Evolutionary conservation across 2,113 vertebrate species (phyloP).

Genomic region (Podarcis cretensis): DNA sequence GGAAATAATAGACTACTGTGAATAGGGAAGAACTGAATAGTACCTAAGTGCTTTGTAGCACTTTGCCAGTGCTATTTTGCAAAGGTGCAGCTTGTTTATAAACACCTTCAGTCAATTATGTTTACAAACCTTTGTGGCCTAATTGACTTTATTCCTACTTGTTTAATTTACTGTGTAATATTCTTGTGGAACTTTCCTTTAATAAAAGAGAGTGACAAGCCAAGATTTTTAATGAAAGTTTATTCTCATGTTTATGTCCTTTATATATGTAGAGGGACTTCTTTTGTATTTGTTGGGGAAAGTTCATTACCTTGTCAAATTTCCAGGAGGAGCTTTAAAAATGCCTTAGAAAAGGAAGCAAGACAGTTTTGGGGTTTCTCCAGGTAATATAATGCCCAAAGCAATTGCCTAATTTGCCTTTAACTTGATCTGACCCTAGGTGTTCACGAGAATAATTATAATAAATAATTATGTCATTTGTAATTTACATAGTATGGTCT

Average conservation of each 20-base stretch:
- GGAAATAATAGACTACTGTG: neutral
- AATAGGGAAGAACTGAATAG: neutral
- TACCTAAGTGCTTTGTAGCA: neutral
- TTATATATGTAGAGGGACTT: neutral
- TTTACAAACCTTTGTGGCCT: slow-evolving; percentile 35
- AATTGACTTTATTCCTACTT: slow-evolving; percentile 35
- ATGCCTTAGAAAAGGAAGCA: neutral
- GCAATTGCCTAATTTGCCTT: neutral
- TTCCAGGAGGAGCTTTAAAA: neutral
- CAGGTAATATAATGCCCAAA: neutral
- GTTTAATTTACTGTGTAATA: slow-evolving; percentile 46
- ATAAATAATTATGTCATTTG: too few relatives aligned
- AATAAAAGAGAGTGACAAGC: slow-evolving; percentile 11
- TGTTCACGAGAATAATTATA: too few relatives aligned
- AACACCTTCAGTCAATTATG: slow-evolving; percentile 47
- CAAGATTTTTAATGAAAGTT: slow-evolving; percentile 5
- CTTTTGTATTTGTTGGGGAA: neutral
- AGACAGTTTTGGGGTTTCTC: too few relatives aligned
- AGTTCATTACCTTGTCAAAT: neutral
- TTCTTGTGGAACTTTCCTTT: slow-evolving; percentile 10
- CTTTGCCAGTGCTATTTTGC: neutral
- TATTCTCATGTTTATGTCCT: neutral
- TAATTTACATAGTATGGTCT: too few relatives aligned
- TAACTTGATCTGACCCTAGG: neutral
- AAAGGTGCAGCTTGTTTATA: slow-evolving; percentile 15